Base-by-base conservation (phyloP, 2,888 invertebrate genomes). In the Calameuta idolon region DNA sequence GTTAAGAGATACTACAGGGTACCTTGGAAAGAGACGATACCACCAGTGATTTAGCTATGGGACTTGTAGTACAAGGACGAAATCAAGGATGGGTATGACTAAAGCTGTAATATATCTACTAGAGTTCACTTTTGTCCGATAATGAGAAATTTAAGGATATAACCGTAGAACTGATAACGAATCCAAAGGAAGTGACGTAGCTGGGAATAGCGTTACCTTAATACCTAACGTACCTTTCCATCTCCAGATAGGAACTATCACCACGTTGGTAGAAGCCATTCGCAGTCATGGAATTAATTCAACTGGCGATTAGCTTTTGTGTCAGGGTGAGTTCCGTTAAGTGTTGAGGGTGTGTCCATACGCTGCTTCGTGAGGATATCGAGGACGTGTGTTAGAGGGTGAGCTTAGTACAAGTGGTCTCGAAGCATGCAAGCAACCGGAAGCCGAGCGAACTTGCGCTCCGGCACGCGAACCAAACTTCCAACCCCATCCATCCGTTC, bases 261-360 rank as follows among this genome's bases (percentile, higher is more conserved):
- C 69, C 69, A 31, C 69, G 33, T 69, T n/a, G 69, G 79, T 73
- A 79, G 83, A 85, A 88, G 86, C 87, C 87, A 88, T 87, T 89
- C 85, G 82, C 88, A 89, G 86, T 86, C 85, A 82, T 82, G 86
- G 86, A 89, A 89, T 90, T 89, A 89, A 90, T 90, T 89, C 85
- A 84, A 86, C 81, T 83, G 81, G 79, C 86, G 88, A 89, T 89
- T 88, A 89, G 85, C 86, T 85, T 85, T 83, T 81, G 85, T 85
- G 81, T 81, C 81, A 75, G 82, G 80, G 76, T 75, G 83, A 84
- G 81, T 84, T 83, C 78, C 74, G 81, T 79, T 74, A 74, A 74
- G 35, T 69, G 74, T 73, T 35, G 69, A 69, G 74, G 73, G 75
- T 76, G 79, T 78, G 78, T 77, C 77, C 77, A 74, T 75, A 78